phyloP scores from a whole-genome alignment of 2,113 vertebrate species.

The Pimephales promelas region DNA sequence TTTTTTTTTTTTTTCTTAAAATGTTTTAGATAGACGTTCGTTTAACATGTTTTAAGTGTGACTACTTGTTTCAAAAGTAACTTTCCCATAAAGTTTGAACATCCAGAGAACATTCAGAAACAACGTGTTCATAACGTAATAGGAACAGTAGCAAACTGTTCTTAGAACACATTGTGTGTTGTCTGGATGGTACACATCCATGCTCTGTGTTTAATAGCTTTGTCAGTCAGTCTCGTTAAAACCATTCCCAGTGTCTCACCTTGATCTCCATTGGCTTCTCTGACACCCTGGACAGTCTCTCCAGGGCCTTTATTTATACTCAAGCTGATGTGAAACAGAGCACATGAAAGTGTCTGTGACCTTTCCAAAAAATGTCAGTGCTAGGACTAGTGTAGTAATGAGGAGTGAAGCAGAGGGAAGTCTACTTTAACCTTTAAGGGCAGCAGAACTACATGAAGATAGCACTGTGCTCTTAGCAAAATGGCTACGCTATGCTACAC shows the following conservation, averaged over 20 bases:
- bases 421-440: conserved; percentile 58
- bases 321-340: conserved; percentile 63
- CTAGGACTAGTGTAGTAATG: conserved; percentile 56
- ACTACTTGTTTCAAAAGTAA: no score
- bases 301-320: conserved; percentile 56
- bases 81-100: no score
- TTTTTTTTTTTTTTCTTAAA: no score
- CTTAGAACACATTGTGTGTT: no score
- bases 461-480: conserved; percentile 48
- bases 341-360: conserved; percentile 66
- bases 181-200: not conserved
- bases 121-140: no score
- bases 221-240: conserved; percentile 48
- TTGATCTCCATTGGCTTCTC: conserved; percentile 56
- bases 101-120: no score
- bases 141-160: no score
- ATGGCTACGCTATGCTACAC: conserved; percentile 36
- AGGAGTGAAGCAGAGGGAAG: conserved; percentile 55
- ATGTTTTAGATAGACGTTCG: no score
- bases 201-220: not conserved
- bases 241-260: conserved; percentile 46
- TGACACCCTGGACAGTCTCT: conserved; percentile 57
- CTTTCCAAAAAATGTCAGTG: conserved; percentile 65
- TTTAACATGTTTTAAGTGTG: no score
- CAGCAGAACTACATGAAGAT: conserved; percentile 44